phyloP scores from a whole-genome alignment of 2,797 vertebrate species.

The Xenentodon cancila region DNA sequence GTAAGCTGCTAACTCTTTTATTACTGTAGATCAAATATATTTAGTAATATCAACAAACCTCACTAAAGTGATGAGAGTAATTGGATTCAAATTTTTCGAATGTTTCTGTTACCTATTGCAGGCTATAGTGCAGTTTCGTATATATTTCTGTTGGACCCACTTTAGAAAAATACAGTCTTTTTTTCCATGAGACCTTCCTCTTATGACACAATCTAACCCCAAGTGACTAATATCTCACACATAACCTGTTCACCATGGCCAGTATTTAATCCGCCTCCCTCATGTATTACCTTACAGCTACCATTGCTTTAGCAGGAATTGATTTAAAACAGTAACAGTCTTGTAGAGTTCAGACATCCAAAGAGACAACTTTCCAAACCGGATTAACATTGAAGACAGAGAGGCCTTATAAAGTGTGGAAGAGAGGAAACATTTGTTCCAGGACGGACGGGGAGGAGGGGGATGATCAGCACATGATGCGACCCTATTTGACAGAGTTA shows the following conservation, averaged over 20 bases:
- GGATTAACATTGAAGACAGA: slow-evolving; percentile 57
- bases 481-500: slow-evolving; percentile 63
- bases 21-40: no score
- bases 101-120: no score
- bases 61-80: no score
- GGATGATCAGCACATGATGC: slow-evolving; percentile 79
- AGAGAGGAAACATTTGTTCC: slow-evolving; percentile 44
- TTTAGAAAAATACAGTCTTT: no score
- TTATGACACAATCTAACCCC: neutral
- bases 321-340: slow-evolving; percentile 14
- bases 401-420: slow-evolving; percentile 45
- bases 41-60: no score
- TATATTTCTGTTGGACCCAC: no score
- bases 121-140: no score
- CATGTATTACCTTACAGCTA: slow-evolving; percentile 5
- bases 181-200: neutral
- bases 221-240: slow-evolving; percentile 10
- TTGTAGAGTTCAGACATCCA: slow-evolving; percentile 16
- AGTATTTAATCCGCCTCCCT: neutral
- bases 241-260: neutral
- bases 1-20: no score
- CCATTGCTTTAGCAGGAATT: neutral
- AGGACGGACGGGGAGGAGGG: slow-evolving; percentile 33
- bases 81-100: no score
- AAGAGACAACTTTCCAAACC: slow-evolving; percentile 36